Evolutionary conservation across 30 jellyfish, hydroid and myxozoan genomes (phyloP), one percentile per base, ranked within the genome.

Genomic region (Haliclystus octoradiatus): DNA sequence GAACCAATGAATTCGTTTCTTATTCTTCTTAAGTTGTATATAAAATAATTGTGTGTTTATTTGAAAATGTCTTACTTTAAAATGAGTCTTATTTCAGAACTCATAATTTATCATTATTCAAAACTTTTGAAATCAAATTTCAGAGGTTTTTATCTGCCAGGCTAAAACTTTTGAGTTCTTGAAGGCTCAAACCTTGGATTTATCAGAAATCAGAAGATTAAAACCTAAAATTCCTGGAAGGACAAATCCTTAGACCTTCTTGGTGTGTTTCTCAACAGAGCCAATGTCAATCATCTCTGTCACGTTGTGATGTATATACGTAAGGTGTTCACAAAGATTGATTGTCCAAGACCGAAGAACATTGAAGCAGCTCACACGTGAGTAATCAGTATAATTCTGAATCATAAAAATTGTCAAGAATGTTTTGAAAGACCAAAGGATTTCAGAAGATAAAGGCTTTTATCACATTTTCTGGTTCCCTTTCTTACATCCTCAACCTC

Each of bases 231-330:
- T n/a, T n/a, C n/a, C n/a, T n/a, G n/a, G n/a, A n/a, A n/a, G n/a
- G n/a, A n/a, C n/a, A n/a, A n/a, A n/a, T n/a, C n/a, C n/a, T n/a
- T n/a, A n/a, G n/a, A n/a, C n/a, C n/a, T n/a, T n/a, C n/a, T n/a
- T n/a, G n/a, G n/a, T n/a, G n/a, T n/a, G n/a, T n/a, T n/a, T n/a
- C n/a, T n/a, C n/a, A 30, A 0, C 73, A 84, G 95, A 52, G 87
- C 95, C 7, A 84, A 84, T 65, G 95, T 84, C 3, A 84, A 84
- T 77, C 95, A 84, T 30, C 71, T 84, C 12, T 84, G 95, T 88
- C 95, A 84, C 49, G 77, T 84, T 2, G 75, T 84, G 62, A 71
- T 84, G 70, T 84, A 84, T 63, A 79, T 72, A 19, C 49, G 95
- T 26, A 60, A 92, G 52, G 68, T 84, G 2, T 84, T 84, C 60